Evolutionary conservation across 1,140 invertebrate genomes (phyloP).

Genomic region (Drosophila sturtevanti): DNA sequence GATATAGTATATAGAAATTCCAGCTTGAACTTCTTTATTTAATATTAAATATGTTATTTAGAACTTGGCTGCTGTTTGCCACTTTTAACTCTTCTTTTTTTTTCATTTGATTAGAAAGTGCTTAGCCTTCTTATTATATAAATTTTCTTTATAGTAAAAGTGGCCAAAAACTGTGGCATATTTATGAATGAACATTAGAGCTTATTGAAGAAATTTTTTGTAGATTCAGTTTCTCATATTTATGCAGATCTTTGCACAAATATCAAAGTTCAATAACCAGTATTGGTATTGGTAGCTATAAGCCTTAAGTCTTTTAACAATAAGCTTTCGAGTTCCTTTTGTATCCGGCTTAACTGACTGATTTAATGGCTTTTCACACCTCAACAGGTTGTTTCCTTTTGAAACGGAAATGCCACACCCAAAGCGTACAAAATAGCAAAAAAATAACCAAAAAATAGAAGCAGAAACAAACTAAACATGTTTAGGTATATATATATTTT

Average conservation of each 20-base stretch:
- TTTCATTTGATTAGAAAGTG: neutral
- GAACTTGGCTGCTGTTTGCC: too few species aligned
- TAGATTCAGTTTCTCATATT: neutral
- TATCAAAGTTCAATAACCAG: slow-evolving; percentile 33
- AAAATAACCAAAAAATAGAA: neutral
- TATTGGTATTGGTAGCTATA: slow-evolving; percentile 20
- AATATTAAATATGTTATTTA: too few species aligned
- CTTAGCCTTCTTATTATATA: neutral
- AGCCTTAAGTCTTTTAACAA: slow-evolving; percentile 56
- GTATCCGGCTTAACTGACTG: slow-evolving; percentile 37
- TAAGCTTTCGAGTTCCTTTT: slow-evolving; percentile 38
- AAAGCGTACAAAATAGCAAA: too few species aligned
- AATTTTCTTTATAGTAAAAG: slow-evolving; percentile 26
- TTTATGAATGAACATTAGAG: slow-evolving; percentile 4
- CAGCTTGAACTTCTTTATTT: too few species aligned
- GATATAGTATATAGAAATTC: too few species aligned
- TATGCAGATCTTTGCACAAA: slow-evolving; percentile 40
- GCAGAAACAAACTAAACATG: neutral
- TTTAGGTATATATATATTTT: slow-evolving; percentile 15
- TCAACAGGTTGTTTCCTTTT: slow-evolving; percentile 54
- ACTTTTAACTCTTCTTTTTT: too few species aligned
- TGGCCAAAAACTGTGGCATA: slow-evolving; percentile 17
- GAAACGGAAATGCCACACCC: slow-evolving; percentile 60
- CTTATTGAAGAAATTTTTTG: neutral
- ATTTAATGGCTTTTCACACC: slow-evolving; percentile 46